These are phyloP conservation scores for human (Homo sapiens) DNA, from an alignment of 2,113 vertebrate genomes.

Conservation along the genomic window DNA sequence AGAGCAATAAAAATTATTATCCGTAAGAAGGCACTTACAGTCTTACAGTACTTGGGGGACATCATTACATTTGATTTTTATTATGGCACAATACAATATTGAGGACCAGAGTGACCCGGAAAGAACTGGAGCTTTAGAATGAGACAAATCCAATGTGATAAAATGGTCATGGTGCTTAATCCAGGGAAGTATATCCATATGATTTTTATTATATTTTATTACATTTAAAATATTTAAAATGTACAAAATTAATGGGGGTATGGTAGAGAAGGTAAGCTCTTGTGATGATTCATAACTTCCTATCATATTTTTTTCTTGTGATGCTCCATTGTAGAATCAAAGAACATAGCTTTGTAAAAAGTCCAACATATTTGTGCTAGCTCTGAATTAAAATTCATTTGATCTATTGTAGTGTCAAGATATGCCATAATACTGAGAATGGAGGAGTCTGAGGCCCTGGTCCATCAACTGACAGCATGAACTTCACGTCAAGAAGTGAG, in stretches of 20 bases:
- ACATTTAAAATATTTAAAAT: neutral
- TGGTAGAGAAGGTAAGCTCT: neutral
- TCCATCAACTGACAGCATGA: neutral
- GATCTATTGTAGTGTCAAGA: neutral
- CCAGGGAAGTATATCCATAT: neutral
- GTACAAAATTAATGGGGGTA: neutral
- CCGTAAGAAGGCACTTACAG: neutral
- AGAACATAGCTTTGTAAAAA: neutral
- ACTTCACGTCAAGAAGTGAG: neutral
- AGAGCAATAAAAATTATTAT: neutral
- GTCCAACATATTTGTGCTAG: neutral
- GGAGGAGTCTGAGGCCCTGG: neutral
- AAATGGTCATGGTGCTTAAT: neutral
- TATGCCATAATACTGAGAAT: neutral
- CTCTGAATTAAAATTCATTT: neutral
- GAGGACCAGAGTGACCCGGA: neutral
- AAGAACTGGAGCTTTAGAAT: neutral
- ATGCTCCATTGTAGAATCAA: neutral
- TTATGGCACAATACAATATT: neutral
- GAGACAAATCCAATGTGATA: neutral
- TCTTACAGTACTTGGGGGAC: neutral
- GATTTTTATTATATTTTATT: neutral
- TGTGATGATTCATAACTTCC: neutral
- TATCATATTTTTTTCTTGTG: neutral
- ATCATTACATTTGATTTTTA: neutral